These are phyloP conservation scores for Drepana arcuata DNA, from an alignment of 1,140 invertebrate species.

Conservation along the genomic window DNA sequence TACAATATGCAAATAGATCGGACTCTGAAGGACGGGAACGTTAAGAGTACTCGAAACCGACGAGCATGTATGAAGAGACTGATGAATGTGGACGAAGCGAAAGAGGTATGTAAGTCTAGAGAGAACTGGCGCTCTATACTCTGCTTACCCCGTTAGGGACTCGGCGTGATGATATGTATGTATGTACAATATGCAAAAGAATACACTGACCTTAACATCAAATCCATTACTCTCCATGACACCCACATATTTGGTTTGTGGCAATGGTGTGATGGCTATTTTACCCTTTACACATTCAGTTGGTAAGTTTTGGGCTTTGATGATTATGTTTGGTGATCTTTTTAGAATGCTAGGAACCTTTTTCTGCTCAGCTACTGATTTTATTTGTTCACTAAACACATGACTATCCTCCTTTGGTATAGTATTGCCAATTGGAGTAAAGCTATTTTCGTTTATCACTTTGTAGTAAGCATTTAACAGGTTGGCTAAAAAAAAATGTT, in stretches of 20 bases:
- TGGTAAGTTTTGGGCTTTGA: constrained; percentile 27
- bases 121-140: no score
- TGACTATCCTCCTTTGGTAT: constrained; percentile 25
- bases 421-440: constrained; percentile 13
- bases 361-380: constrained; percentile 32
- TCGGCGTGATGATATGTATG: no score
- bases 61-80: no score
- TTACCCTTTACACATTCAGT: constrained; percentile 37
- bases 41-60: no score
- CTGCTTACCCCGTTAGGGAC: no score
- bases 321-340: constrained; percentile 15
- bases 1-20: no score
- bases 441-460: constrained; percentile 49
- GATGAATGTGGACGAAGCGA: no score
- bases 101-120: no score
- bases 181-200: no score
- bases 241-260: constrained; percentile 24
- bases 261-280: constrained; percentile 36
- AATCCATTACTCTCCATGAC: constrained; percentile 20
- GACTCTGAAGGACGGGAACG: no score
- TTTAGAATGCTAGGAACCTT: constrained; percentile 40
- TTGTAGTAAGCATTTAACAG: constrained; percentile 41
- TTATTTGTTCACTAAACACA: constrained; percentile 13
- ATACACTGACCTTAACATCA: constrained; percentile 35
- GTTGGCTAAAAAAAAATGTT: constrained; percentile 13